Conservation (phyloP, 1,140 invertebrate species). For the Anastrepha ludens region DNA sequence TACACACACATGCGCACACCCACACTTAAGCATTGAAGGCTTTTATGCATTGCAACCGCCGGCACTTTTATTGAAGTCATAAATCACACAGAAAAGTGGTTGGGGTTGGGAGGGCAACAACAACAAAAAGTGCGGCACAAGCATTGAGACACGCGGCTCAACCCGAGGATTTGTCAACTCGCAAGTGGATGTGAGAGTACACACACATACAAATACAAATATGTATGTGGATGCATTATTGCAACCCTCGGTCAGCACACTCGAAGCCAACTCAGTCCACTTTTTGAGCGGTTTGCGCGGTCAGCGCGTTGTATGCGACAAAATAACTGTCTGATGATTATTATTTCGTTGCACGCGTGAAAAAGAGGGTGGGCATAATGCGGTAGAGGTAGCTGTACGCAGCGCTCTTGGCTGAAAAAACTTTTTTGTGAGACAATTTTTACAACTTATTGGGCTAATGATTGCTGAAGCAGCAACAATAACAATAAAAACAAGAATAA, state of each 20-base stretch:
- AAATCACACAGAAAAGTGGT: conserved; percentile 16
- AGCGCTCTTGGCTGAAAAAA: not conserved
- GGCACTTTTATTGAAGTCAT: conserved; percentile 49
- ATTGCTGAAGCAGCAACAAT: conserved; percentile 46
- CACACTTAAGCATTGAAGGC: not conserved
- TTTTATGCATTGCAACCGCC: conserved; percentile 40
- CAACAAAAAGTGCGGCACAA: not conserved
- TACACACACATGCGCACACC: not conserved
- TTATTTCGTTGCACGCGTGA: not conserved
- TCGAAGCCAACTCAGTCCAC: too few species aligned
- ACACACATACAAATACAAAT: not conserved
- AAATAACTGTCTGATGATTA: conserved; percentile 14
- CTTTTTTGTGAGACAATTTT: conserved; percentile 64
- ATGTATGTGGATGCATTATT: not conserved
- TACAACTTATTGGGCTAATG: conserved; percentile 73
- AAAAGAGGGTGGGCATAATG: not conserved
- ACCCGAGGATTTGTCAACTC: conserved; percentile 42
- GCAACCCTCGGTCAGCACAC: not conserved
- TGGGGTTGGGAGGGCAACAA: not conserved
- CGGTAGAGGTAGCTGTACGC: not conserved
- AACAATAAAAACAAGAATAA: not conserved
- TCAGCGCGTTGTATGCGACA: not conserved
- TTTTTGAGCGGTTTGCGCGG: conserved; percentile 6
- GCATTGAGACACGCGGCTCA: conserved; percentile 6
- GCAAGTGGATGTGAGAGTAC: conserved; percentile 31